Evolutionary conservation across 37 sponge, comb jelly and placozoan genomes (phyloP).

Genomic region (Spongilla lacustris): DNA sequence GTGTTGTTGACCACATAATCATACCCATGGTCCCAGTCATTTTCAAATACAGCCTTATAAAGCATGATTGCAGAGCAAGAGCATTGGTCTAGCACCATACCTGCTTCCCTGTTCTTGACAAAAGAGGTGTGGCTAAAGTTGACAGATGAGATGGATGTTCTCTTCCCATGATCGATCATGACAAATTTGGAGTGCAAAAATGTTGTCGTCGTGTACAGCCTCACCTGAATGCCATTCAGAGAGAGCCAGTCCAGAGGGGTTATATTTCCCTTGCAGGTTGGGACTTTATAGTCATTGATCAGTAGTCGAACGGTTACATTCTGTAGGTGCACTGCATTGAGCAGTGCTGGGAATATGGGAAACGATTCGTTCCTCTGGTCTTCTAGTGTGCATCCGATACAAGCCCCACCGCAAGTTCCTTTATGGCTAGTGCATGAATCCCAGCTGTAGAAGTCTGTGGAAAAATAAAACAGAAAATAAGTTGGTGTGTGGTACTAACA

Average conservation of each 20-base stretch:
- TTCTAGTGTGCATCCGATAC: constrained; percentile 68
- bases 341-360: constrained; percentile 82
- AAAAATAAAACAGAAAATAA: too few relatives aligned
- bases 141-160: constrained; percentile 83
- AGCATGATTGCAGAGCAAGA: constrained; percentile 34
- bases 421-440: constrained; percentile 70
- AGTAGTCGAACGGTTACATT: constrained; percentile 58
- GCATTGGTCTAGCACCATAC: constrained; percentile 69
- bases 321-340: constrained; percentile 76
- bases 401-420: constrained; percentile 26
- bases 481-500: too few relatives aligned
- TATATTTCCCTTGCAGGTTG: constrained; percentile 62
- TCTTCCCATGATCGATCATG: constrained; percentile 79
- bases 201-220: constrained; percentile 74
- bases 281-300: constrained; percentile 76
- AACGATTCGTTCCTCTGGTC: constrained; percentile 71
- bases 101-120: constrained; percentile 85
- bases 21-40: constrained; percentile 71
- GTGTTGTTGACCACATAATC: constrained; percentile 40
- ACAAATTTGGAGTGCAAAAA: constrained; percentile 87
- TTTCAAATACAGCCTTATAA: constrained; percentile 75
- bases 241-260: constrained; percentile 83
- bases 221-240: constrained; percentile 69
- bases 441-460: constrained; percentile 83
- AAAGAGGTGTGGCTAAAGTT: constrained; percentile 89